These are phyloP conservation scores for Strix aluco DNA, from an alignment of 2,113 vertebrate genomes.

Conservation along the genomic window DNA sequence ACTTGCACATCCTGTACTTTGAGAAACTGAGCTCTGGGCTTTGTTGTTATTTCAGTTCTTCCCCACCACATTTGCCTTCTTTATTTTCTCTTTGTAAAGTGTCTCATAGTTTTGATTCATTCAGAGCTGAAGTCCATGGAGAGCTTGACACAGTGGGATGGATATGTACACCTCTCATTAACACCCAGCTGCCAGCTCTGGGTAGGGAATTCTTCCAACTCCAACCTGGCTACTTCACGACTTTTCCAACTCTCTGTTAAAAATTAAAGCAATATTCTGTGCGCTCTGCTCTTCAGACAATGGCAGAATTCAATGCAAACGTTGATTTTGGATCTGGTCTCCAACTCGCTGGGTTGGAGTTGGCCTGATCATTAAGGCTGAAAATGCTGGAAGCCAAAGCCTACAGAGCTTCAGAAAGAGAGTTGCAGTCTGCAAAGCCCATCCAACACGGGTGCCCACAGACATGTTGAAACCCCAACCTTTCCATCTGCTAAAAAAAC, in stretches of 20 bases:
- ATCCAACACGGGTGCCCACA: background rate
- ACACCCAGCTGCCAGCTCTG: background rate
- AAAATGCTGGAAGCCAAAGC: background rate
- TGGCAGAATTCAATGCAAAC: constrained; percentile 47
- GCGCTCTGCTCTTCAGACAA: constrained; percentile 24
- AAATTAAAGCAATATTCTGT: background rate
- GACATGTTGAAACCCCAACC: background rate
- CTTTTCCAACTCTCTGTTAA: constrained; percentile 12
- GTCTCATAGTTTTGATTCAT: background rate
- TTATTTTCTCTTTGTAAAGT: background rate
- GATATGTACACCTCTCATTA: background rate
- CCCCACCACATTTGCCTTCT: background rate
- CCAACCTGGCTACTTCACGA: background rate
- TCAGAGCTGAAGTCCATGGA: background rate
- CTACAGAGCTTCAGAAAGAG: background rate
- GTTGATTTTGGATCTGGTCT: constrained; percentile 51
- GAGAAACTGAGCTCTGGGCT: background rate
- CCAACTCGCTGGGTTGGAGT: background rate
- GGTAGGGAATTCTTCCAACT: background rate
- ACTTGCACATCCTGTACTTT: background rate
- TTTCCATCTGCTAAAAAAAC: background rate
- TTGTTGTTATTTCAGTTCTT: background rate
- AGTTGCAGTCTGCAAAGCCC: background rate
- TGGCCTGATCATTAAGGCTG: background rate
- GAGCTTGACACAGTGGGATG: background rate